These are phyloP conservation scores for Albula goreensis DNA, from an alignment of 2,113 vertebrate species.

Conservation along the genomic window DNA sequence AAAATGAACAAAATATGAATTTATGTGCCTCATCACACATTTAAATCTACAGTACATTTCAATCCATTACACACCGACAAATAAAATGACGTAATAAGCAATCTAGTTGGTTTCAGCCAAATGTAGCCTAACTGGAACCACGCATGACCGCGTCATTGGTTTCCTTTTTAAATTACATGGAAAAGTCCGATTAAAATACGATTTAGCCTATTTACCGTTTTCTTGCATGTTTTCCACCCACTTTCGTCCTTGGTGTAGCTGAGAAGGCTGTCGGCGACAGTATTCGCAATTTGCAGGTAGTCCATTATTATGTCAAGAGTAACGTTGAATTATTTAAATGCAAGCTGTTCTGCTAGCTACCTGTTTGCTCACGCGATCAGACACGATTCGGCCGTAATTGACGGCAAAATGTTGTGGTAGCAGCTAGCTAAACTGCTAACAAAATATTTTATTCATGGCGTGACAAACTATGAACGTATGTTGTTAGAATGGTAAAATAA, in stretches of 20 bases:
- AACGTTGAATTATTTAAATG: background rate
- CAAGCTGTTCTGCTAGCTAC: background rate
- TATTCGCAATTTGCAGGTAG: conserved; percentile 4
- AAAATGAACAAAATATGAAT: background rate
- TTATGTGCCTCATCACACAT: background rate
- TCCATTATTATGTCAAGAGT: conserved; percentile 10
- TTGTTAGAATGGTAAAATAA: background rate
- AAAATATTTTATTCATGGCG: background rate
- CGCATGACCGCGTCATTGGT: background rate
- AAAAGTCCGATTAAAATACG: background rate
- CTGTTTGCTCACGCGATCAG: background rate
- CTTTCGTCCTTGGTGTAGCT: conserved; percentile 75
- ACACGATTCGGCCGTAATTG: background rate
- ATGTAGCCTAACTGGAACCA: background rate
- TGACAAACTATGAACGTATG: background rate
- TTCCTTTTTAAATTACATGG: background rate
- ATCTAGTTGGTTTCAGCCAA: background rate
- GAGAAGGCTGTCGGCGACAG: conserved; percentile 67
- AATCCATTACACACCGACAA: background rate
- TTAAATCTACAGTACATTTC: background rate
- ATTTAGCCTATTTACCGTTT: conserved; percentile 9
- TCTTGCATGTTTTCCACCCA: conserved; percentile 73
- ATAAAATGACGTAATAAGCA: background rate
- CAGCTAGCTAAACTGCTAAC: background rate
- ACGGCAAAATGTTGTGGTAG: background rate